Evolutionary conservation across 2,797 vertebrate genomes (phyloP).

Genomic region (Eutrigla gurnardus): DNA sequence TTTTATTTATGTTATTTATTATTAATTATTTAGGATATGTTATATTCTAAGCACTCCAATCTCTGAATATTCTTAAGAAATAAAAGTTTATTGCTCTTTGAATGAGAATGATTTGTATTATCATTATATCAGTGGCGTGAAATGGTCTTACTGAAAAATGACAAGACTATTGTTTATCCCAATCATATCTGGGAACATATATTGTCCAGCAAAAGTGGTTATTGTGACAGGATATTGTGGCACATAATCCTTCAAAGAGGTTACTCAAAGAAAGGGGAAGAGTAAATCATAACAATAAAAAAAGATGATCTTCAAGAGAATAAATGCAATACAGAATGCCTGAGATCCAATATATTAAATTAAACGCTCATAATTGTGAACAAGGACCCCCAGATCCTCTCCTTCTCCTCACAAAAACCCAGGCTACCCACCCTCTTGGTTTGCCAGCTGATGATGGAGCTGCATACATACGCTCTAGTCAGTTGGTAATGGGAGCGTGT

Average conservation of each 20-base stretch:
- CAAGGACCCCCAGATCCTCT: no score
- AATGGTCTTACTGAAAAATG: not conserved
- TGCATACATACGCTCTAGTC: slow-evolving; percentile 48
- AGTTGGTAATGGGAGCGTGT: slow-evolving; percentile 57
- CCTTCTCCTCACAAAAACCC: no score
- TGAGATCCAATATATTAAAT: not conserved
- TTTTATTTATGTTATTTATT: not conserved
- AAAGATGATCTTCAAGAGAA: not conserved
- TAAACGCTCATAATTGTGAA: no score
- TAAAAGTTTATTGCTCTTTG: not conserved
- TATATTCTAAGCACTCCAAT: not conserved
- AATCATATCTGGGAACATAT: not conserved
- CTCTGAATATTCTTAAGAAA: not conserved
- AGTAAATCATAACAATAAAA: not conserved
- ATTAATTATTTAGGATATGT: not conserved
- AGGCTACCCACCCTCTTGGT: slow-evolving; percentile 2
- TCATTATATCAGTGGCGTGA: not conserved
- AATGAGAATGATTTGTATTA: no score
- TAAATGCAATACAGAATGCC: not conserved
- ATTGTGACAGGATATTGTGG: not conserved
- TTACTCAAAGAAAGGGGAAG: not conserved
- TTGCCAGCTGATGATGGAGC: slow-evolving; percentile 65
- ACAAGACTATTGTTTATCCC: not conserved
- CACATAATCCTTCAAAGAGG: not conserved
- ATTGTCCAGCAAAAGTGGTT: not conserved